A percentile compares a stretch with the other conserved stretches of the same genome.
These are phyloP conservation scores for Sternarchorhynchus goeldii DNA, from an alignment of 2,797 vertebrate genomes.

Conservation along the genomic window DNA sequence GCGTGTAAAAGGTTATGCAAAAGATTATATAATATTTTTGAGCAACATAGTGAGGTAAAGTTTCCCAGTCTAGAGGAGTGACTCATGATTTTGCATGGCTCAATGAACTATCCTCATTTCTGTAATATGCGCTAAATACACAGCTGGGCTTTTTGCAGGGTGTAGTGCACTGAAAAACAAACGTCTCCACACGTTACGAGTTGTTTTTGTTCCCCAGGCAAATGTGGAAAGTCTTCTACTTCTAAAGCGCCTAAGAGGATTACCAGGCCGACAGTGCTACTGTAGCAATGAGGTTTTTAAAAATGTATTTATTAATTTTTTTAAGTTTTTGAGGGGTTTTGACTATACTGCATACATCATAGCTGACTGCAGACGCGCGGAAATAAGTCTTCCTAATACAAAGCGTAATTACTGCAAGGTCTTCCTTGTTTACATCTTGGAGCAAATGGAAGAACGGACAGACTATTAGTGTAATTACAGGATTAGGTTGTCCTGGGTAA, in stretches of 20 bases:
- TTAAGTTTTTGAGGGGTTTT: conserved; percentile 8
- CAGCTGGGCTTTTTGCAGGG: conserved; percentile 4
- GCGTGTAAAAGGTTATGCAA: no score
- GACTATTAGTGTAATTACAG: conserved; percentile 64
- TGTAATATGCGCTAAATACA: conserved; percentile 7
- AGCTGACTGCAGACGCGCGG: conserved; percentile 14
- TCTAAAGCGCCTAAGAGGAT: conserved; percentile 37
- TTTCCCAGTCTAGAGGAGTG: no score
- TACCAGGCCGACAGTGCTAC: conserved; percentile 10
- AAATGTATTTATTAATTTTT: neutral
- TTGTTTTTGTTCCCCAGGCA: neutral
- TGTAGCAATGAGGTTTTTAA: conserved; percentile 26
- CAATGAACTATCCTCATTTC: conserved; percentile 11
- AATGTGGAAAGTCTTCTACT: conserved; percentile 7
- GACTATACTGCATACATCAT: conserved; percentile 16
- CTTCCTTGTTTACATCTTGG: conserved; percentile 59
- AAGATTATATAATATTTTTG: no score
- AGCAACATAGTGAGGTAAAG: no score
- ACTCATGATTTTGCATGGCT: neutral
- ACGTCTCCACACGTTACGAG: neutral
- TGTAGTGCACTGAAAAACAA: neutral
- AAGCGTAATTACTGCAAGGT: conserved; percentile 54
- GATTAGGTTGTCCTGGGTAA: conserved; percentile 60
- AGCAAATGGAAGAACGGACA: conserved; percentile 59
- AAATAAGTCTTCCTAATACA: conserved; percentile 50